Evolutionary conservation across 2,797 vertebrate species (phyloP), one percentile per base, ranked within the genome.

Genomic region (Coendou prehensilis): DNA sequence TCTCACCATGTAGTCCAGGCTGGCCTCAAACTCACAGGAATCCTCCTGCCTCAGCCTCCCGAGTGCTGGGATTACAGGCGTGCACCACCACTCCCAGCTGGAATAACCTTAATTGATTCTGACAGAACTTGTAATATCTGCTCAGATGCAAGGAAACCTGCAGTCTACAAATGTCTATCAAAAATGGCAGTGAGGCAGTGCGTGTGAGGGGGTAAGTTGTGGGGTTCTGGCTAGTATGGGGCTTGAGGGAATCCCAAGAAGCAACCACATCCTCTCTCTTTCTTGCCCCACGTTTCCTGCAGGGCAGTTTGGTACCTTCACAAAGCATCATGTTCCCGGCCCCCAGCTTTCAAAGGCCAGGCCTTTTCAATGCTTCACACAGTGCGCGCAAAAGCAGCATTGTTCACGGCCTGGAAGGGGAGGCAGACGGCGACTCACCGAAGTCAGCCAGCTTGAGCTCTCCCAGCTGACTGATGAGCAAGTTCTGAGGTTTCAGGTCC

Each of bases 381-480:
- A 80, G 63, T 4, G n/a, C 82, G 71, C 26, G 89, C 93, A 97
- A 94, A 97, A 97, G 81, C 75, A 63, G 92, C 30, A 45, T 54
- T 98, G 71, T 97, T 97, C 89, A 33, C 26, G 78, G 76, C 59
- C 79, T 69, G 84, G 89, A 92, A 95, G 33, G 82, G 95, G 91
- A 92, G 76, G 80, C 4, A 0, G 93, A 93, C 13, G 85, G 94
- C 71, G 54, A 96, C 99, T 98, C 97, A 99, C 99, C 99, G 26
- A 99, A 99, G 98, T 99, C 99, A 0, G 99, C 99, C 96, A 99
- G 99, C 97, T 99, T 99, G 97, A 99, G 99, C 94, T 99, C 99
- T 97, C 99, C 99, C 41, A 99, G 98, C 99, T 99, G 99, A 98
- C 99, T 99, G 98, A 99, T 99, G 98, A 99, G 99, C 97, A 99